Base-by-base conservation (phyloP, 2,113 vertebrate genomes). In the Spea multiplicata region DNA sequence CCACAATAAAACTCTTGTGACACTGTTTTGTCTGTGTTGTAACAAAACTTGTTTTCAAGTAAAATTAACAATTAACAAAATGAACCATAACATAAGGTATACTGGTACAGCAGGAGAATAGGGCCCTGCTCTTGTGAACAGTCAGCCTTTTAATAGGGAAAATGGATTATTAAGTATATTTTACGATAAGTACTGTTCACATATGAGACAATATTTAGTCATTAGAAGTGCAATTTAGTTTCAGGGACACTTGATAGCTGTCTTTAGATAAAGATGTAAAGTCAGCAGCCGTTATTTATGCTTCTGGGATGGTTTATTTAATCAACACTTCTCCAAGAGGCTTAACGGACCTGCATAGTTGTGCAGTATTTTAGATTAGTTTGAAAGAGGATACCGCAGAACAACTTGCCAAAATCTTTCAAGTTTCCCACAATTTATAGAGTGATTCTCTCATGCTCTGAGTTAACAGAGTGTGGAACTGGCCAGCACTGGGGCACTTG, bases 341-440 rank as follows among this genome's bases (percentile, higher is more conserved):
- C 57, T 83, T 73, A 62, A 55, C 81, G 76, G 82, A 59, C 3
- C 3, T 70, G 74, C 45, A 12, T 0, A 0, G 62, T 75, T 77
- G 10, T 66, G 47, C 62, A 82, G 16, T 66, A 85, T 49, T 12
- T 83, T 3, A 71, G 5, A 64, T 78, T 66, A 79, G 57, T 75
- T 66, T 53, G 71, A 77, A 81, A 84, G 81, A 7, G 48, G 14
- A 61, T 74, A 59, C 52, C 55, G 45, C 0, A 8, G 45, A 78
- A 67, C 57, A 57, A 5, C 72, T 76, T 48, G 14, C 13, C 2
- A 13, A 16, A 47, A 50, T 6, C 71, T 30, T 44, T 78, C 71
- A 73, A 9, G 3, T 82, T 87, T 80, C n/a, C 47, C 66, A 16
- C 14, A 73, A 44, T 61, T 66, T 78, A 73, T 9, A 50, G 44